Evolutionary conservation across 53 echinoderm and acorn worm species (phyloP).

Genomic region (Glandiceps talaboti): DNA sequence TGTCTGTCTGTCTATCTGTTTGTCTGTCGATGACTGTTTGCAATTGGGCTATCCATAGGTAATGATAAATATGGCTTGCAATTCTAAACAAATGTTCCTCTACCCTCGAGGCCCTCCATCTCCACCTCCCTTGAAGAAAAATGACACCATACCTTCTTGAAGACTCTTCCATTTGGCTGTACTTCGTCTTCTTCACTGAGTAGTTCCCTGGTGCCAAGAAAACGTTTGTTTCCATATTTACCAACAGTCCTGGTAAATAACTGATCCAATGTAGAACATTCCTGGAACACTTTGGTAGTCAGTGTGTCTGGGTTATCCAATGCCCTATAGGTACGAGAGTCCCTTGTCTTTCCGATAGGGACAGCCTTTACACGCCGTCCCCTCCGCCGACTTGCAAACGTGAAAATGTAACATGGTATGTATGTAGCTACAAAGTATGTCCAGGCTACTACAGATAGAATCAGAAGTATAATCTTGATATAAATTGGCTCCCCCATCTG

Average conservation of each 20-base stretch:
- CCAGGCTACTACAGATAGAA: constrained; percentile 32
- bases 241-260: constrained; percentile 46
- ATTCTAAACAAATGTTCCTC: background rate
- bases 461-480: constrained; percentile 21
- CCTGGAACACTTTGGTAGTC: constrained; percentile 18
- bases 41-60: background rate
- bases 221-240: constrained; percentile 31
- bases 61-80: background rate
- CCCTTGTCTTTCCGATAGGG: constrained; percentile 10
- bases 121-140: no score
- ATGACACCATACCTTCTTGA: constrained; percentile 68
- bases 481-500: constrained; percentile 26
- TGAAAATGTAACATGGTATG: constrained; percentile 47
- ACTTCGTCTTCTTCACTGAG: constrained; percentile 62
- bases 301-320: constrained; percentile 15
- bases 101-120: no score
- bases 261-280: constrained; percentile 42
- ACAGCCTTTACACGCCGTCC: constrained; percentile 42
- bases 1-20: no score
- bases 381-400: constrained; percentile 20
- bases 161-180: constrained; percentile 66
- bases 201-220: constrained; percentile 62
- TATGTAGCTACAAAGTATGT: constrained; percentile 43
- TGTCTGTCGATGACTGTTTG: constrained; percentile 1
- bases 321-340: constrained; percentile 30